phyloP scores from a whole-genome alignment of 2,113 vertebrate genomes.

The Synchiropus splendidus region DNA sequence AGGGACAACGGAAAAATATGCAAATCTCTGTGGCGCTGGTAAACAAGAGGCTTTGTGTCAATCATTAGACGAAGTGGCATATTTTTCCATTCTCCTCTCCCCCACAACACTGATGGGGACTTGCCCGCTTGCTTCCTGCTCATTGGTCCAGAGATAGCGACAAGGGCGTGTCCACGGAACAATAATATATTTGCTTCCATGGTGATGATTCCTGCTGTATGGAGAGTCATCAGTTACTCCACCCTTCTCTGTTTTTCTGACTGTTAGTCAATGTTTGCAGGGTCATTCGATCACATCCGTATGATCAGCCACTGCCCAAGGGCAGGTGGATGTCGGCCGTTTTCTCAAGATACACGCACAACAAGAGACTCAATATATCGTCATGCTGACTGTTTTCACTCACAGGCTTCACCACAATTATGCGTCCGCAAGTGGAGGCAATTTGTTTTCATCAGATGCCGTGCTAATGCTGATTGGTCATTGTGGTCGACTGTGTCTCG shows the following conservation, averaged over 20 bases:
- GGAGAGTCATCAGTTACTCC: constrained; percentile 57
- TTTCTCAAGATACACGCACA: constrained; percentile 2
- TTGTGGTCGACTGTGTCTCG: constrained; percentile 35
- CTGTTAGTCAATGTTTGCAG: constrained; percentile 34
- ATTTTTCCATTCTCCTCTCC: constrained; percentile 44
- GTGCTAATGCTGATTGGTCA: constrained; percentile 33
- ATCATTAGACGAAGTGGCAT: constrained; percentile 53
- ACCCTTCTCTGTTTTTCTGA: constrained; percentile 34
- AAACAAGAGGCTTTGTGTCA: constrained; percentile 64
- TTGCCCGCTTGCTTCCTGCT: constrained; percentile 36
- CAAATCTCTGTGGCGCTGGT: constrained; percentile 52
- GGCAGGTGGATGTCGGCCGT: constrained; percentile 39
- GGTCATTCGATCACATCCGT: constrained; percentile 33
- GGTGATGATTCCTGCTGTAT: constrained; percentile 53
- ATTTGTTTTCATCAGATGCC: constrained; percentile 23
- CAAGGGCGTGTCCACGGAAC: constrained; percentile 20
- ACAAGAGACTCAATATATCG: background rate
- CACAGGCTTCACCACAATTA: too few species aligned
- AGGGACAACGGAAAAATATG: constrained; percentile 55
- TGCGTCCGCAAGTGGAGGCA: too few species aligned
- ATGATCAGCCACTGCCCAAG: constrained; percentile 32
- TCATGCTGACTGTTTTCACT: too few species aligned
- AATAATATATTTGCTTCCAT: constrained; percentile 56
- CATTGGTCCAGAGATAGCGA: constrained; percentile 32
- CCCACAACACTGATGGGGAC: constrained; percentile 23